These are phyloP conservation scores for Scaptomyza graminum DNA, from an alignment of 1,140 invertebrate species.

Conservation along the genomic window DNA sequence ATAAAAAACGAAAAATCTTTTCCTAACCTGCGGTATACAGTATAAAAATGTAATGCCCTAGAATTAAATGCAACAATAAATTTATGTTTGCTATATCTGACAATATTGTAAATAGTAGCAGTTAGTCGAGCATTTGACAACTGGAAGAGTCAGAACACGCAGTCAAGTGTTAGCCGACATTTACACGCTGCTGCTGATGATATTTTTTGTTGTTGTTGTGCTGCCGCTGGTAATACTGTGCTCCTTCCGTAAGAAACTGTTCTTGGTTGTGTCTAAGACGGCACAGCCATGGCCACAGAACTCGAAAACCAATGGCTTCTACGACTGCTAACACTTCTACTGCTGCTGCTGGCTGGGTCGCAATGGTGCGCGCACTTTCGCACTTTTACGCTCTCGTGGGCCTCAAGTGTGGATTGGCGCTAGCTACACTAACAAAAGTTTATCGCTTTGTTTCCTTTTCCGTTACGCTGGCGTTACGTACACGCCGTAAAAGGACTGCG, in stretches of 20 bases:
- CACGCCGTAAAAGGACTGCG: conserved; percentile 21
- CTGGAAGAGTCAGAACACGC: conserved; percentile 48
- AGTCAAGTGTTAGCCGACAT: conserved; percentile 72
- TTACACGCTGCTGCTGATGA: conserved; percentile 61
- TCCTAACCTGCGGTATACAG: too few species aligned
- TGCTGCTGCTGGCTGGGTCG: conserved; percentile 26
- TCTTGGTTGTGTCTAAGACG: conserved; percentile 44
- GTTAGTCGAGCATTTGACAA: background rate
- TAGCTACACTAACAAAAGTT: conserved; percentile 73
- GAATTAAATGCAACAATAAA: too few species aligned
- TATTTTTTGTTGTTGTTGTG: background rate
- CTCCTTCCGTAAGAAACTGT: conserved; percentile 50
- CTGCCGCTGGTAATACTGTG: conserved; percentile 10
- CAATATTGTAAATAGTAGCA: background rate
- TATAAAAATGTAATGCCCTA: too few species aligned
- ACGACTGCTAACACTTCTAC: conserved; percentile 7
- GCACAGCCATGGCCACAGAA: conserved; percentile 29
- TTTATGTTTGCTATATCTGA: background rate
- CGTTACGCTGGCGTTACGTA: conserved; percentile 66
- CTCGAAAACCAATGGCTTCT: conserved; percentile 25
- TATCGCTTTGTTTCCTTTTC: conserved; percentile 79
- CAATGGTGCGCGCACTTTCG: conserved; percentile 60
- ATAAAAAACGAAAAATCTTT: too few species aligned
- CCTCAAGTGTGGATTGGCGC: conserved; percentile 61
- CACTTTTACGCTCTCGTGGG: conserved; percentile 71